phyloP scores from a whole-genome alignment of 2,113 vertebrate species.

The Edolisoma coerulescens region DNA sequence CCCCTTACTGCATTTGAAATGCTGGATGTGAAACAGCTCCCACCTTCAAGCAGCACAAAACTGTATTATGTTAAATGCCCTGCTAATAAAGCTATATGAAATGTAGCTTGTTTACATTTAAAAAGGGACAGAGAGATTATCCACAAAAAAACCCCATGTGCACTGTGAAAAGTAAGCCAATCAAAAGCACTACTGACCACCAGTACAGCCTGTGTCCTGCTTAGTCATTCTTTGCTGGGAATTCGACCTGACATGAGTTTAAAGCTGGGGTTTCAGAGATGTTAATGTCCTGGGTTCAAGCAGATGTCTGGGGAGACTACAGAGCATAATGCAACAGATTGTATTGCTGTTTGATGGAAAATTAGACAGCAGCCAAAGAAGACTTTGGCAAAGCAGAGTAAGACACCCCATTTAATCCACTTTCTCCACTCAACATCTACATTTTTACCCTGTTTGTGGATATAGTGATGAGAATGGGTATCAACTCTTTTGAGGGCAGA shows the following conservation, averaged over 20 bases:
- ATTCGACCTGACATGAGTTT: background rate
- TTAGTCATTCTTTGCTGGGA: background rate
- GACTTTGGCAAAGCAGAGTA: background rate
- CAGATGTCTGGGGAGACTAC: background rate
- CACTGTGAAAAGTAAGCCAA: background rate
- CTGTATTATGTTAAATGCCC: background rate
- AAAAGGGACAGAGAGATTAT: background rate
- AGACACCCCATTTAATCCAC: background rate
- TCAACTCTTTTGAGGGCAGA: background rate
- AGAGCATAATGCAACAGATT: background rate
- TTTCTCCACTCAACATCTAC: background rate
- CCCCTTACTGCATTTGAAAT: background rate
- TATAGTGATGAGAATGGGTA: background rate
- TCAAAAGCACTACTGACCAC: background rate
- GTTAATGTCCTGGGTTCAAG: background rate
- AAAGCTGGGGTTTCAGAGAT: background rate
- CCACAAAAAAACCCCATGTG: background rate
- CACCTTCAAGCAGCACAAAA: background rate
- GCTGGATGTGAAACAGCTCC: background rate
- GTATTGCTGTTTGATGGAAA: background rate
- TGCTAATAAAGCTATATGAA: background rate
- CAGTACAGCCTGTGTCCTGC: background rate
- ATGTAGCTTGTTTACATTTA: background rate
- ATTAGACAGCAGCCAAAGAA: background rate
- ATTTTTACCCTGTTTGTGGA: background rate